Percentiles rank a stretch among this genome's conserved stretches.
Evolutionary conservation across 2,888 invertebrate genomes (phyloP).

Genomic region (Mechanitis messenoides): DNA sequence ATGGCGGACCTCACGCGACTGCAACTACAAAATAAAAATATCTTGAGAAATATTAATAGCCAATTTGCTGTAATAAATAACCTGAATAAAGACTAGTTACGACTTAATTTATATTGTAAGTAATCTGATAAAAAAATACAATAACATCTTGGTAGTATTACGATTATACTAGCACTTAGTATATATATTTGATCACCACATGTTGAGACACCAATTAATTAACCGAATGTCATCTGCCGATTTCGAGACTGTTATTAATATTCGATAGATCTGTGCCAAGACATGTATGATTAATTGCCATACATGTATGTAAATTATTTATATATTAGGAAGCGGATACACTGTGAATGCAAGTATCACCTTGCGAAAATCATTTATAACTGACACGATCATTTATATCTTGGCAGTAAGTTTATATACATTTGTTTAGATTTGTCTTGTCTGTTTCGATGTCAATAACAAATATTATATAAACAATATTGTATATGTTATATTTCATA

Average conservation of each 20-base stretch:
- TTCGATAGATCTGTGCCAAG: slow-evolving; percentile 36
- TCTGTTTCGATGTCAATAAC: too few relatives aligned
- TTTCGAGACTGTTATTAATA: slow-evolving; percentile 44
- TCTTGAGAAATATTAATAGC: too few relatives aligned
- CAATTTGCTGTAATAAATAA: too few relatives aligned
- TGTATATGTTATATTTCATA: too few relatives aligned
- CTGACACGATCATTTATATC: not conserved
- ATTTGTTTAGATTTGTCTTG: too few relatives aligned
- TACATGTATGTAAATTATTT: slow-evolving; percentile 23
- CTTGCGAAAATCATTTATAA: slow-evolving; percentile 4
- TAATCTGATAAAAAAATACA: too few relatives aligned
- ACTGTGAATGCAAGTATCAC: not conserved
- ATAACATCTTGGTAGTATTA: too few relatives aligned
- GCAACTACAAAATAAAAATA: not conserved
- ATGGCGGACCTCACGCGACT: not conserved
- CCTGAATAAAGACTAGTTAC: too few relatives aligned
- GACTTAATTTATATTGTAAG: too few relatives aligned
- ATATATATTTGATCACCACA: slow-evolving; percentile 27
- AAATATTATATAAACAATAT: too few relatives aligned
- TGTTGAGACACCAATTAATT: slow-evolving; percentile 49
- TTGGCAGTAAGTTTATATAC: not conserved
- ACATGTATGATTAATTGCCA: slow-evolving; percentile 30
- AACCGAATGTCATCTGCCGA: slow-evolving; percentile 34
- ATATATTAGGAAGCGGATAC: slow-evolving; percentile 10
- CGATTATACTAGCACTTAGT: too few relatives aligned